These are phyloP conservation scores for Nephrotoma flavescens DNA, from an alignment of 2,888 invertebrate species.

Conservation along the genomic window DNA sequence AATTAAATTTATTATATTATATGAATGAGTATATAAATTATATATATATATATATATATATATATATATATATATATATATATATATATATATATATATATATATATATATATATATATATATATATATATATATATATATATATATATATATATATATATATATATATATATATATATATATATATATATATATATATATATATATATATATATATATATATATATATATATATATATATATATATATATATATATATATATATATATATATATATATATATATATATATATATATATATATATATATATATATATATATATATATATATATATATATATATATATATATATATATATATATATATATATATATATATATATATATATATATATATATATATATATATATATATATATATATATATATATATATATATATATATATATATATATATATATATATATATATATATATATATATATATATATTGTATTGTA, in stretches of 20 bases:
- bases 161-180: background rate
- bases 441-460: background rate
- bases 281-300: background rate
- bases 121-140: background rate
- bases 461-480: background rate
- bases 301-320: background rate
- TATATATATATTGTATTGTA: background rate
- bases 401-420: background rate
- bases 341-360: background rate
- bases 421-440: background rate
- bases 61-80: background rate
- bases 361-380: background rate
- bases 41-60: background rate
- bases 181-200: background rate
- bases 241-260: no score
- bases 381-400: background rate
- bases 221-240: no score
- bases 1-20: background rate
- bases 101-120: background rate
- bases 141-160: background rate
- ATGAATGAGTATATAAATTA: background rate
- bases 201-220: no score
- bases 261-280: background rate
- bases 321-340: background rate
- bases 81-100: background rate